Evolutionary conservation across 2,113 vertebrate genomes (phyloP).

Genomic region (Hippopotamus amphibius): DNA sequence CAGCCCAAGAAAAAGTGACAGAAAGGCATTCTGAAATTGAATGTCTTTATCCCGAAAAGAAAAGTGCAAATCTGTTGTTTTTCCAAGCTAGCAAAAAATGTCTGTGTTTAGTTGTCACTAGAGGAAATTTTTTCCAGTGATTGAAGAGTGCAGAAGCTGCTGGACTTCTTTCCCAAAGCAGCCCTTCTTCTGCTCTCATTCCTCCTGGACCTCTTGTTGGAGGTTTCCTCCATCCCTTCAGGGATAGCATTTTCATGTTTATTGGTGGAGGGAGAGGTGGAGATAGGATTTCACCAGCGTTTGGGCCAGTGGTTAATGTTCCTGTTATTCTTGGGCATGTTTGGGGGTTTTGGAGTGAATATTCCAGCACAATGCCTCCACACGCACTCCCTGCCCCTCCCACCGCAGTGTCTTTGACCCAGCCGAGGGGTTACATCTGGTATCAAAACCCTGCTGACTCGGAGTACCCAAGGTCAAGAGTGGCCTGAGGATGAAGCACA

Average conservation of each 20-base stretch:
- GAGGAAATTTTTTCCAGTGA: constrained; percentile 60
- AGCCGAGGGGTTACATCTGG: constrained; percentile 72
- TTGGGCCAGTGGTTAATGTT: constrained; percentile 85
- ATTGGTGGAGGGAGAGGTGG: constrained; percentile 76
- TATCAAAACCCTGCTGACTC: constrained; percentile 76
- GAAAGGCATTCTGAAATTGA: not conserved
- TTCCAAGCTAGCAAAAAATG: constrained; percentile 18
- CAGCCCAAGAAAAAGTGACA: not conserved
- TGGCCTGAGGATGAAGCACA: not conserved
- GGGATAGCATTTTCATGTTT: constrained; percentile 86
- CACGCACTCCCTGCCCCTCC: constrained; percentile 19
- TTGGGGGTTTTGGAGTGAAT: constrained; percentile 79
- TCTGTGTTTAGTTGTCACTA: constrained; percentile 35
- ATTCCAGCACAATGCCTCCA: constrained; percentile 79
- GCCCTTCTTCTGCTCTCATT: constrained; percentile 13
- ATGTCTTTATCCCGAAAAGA: not conserved
- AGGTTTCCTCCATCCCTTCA: constrained; percentile 74
- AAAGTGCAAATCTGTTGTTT: not conserved
- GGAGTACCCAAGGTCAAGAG: constrained; percentile 67
- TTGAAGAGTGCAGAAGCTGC: constrained; percentile 46
- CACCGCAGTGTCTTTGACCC: constrained; percentile 78
- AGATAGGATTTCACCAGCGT: constrained; percentile 85
- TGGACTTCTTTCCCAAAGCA: constrained; percentile 47
- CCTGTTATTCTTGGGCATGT: constrained; percentile 86
- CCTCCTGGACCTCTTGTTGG: constrained; percentile 74